Evolutionary conservation across 2,113 vertebrate genomes (phyloP), one percentile per base, ranked within the genome.

Genomic region (Neotoma lepida): DNA sequence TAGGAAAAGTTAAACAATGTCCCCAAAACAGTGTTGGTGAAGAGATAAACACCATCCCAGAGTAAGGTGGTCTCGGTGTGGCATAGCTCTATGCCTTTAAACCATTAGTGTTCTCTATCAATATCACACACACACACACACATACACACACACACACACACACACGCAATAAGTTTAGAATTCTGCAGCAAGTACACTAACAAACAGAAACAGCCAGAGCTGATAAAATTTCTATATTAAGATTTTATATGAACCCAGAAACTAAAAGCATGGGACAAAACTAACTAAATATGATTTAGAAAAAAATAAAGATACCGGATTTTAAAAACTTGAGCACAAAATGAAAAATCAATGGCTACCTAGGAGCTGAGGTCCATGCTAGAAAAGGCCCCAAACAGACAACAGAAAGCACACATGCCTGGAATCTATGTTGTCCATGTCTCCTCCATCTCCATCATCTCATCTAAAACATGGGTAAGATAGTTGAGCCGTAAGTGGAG

Each of bases 191-290:
- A 86, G 33, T 33, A n/a, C 15, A 58, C 22, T 93, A n/a, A 81
- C 46, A 81, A 41, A 90, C 81, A 88, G 35, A 30, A 94, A 91
- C 12, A 64, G 51, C 41, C 39, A 66, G 66, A 84, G 2, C 85
- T 76, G 70, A 14, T 85, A 87, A 93, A 92, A 96, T 68, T 85
- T 86, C 12, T 63, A 51, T 41, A 39, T 44, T 71, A 70, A 90
- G 22, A 92, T 91, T 88, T 46, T 33, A 95, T 70, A 89, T 84
- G 28, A 41, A 80, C 24, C 49, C 51, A 91, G 51, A 4, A 90
- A 17, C 35, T 92, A 74, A 51, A 94, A 86, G 12, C 39, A 63
- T 30, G 63, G 17, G 14, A 2, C 14, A 81, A 86, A 94, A 90
- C 12, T 73, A 88, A 86, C 39, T 35, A 61, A 76, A 89, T 71